Percentiles rank a stretch among this genome's conserved stretches.
Conservation (phyloP, 1,140 invertebrate species). For the Nasonia longicornis region DNA sequence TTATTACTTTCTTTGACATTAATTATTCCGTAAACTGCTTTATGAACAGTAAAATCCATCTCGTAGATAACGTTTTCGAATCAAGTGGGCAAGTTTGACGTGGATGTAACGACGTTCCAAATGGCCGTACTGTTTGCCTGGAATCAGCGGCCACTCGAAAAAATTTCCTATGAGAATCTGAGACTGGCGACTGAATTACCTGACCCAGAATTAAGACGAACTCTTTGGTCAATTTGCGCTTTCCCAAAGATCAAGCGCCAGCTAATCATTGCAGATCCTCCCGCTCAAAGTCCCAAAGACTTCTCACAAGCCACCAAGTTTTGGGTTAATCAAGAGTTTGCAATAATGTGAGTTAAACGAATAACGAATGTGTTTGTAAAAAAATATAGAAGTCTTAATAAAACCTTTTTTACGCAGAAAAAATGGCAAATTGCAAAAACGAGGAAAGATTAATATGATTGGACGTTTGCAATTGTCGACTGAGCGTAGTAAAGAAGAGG, state of each 20-base stretch:
- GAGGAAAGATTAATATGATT: conserved; percentile 95
- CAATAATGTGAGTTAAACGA: conserved; percentile 74
- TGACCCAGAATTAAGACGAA: conserved; percentile 93
- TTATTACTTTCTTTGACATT: not conserved
- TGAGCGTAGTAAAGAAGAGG: conserved; percentile 94
- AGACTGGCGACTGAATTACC: conserved; percentile 96
- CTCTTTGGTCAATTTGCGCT: conserved; percentile 97
- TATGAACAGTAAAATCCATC: conserved; percentile 7
- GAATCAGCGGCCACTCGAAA: conserved; percentile 94
- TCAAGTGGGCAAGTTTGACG: conserved; percentile 93
- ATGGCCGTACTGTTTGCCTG: conserved; percentile 99
- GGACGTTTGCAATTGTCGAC: conserved; percentile 94
- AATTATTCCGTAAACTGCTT: conserved; percentile 5
- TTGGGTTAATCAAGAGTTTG: conserved; percentile 98
- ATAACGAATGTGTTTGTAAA: not conserved
- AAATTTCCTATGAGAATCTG: conserved; percentile 95
- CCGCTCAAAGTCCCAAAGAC: conserved; percentile 89
- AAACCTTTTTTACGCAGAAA: conserved; percentile 72
- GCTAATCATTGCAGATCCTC: conserved; percentile 84
- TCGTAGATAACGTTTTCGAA: conserved; percentile 93
- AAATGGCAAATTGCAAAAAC: conserved; percentile 93
- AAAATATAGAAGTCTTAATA: conserved; percentile 29
- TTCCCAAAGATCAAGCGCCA: conserved; percentile 97
- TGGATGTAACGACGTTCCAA: conserved; percentile 99
- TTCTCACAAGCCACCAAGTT: conserved; percentile 93